Evolutionary conservation across 2,113 vertebrate genomes (phyloP), one percentile per base, ranked within the genome.

Genomic region (Cyanoramphus novaezelandiae): DNA sequence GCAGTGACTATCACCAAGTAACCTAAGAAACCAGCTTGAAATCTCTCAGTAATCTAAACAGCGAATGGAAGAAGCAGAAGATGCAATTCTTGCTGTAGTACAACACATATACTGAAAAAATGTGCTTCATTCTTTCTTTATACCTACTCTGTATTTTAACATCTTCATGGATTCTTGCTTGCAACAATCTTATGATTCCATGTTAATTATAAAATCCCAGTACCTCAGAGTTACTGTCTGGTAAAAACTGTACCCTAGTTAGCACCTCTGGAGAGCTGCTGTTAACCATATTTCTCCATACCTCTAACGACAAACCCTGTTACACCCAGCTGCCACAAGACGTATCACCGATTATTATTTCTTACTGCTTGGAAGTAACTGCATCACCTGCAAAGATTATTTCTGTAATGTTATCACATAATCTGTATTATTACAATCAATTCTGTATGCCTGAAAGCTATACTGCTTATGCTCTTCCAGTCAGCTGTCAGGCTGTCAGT

Each of bases 391-490:
- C 69, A 52, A 8, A 64, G 50, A 63, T n/a, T 3, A 75, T 47
- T 44, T 71, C 17, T 55, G 19, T n/a, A 60, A 68, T 7, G 35
- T 37, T 63, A 55, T 9, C 15, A 50, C 19, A 57, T 23, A 64
- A 49, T 9, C 35, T 52, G 62, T 11, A 80, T 13, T 53, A 80
- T 57, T 57, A 21, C 15, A 63, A 10, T 23, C 25, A 76, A 23
- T 67, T 83, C 39, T 44, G 17, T 14, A 75, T 35, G 60, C 52
- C 62, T 0, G 0, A 31, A 37, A 59, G 62, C n/a, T 46, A 25
- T 8, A 47, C 57, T 0, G 1, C 33, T 49, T 8, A 27, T 17
- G 52, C 12, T 6, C 20, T 65, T 39, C n/a, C 35, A 29, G n/a
- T 17, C 13, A 28, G 11, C 6, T 2, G 25, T 23, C 52, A 65